These are phyloP conservation scores for Catharus bicknelli DNA, from an alignment of 2,113 vertebrate species.

Conservation along the genomic window DNA sequence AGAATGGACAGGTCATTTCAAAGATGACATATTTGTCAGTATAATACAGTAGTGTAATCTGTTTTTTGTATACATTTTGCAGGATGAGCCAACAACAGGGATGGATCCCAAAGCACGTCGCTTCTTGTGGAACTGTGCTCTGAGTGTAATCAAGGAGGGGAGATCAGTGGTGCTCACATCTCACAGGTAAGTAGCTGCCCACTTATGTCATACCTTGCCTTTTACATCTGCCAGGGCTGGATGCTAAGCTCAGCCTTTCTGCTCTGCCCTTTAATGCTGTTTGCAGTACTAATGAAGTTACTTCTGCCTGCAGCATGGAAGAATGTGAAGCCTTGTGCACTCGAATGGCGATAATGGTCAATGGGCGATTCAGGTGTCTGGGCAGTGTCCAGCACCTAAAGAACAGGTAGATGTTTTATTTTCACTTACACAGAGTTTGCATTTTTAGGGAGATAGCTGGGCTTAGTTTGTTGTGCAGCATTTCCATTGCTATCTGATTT, in stretches of 20 bases:
- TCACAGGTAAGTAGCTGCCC: conserved; percentile 81
- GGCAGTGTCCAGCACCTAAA: conserved; percentile 98
- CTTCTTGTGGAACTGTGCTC: conserved; percentile 94
- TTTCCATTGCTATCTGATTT: neutral
- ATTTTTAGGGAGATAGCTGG: neutral
- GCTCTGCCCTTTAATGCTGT: neutral
- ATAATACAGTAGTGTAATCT: neutral
- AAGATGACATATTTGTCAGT: neutral
- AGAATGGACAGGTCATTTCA: neutral
- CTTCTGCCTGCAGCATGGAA: conserved; percentile 87
- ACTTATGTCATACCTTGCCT: neutral
- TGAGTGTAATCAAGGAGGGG: conserved; percentile 91
- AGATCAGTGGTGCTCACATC: conserved; percentile 95
- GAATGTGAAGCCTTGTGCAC: conserved; percentile 98
- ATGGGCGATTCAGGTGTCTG: conserved; percentile 93
- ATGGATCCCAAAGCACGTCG: conserved; percentile 97
- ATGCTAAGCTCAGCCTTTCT: neutral
- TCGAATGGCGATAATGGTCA: conserved; percentile 98
- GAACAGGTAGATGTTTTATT: conserved; percentile 81
- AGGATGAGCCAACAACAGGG: conserved; percentile 98
- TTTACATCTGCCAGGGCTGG: neutral
- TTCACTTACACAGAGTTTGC: neutral
- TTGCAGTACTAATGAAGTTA: neutral
- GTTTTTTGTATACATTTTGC: neutral
- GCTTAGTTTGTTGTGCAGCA: neutral